These are phyloP conservation scores for Gymnocephalus cernua DNA, from an alignment of 2,113 vertebrate species.

Conservation along the genomic window DNA sequence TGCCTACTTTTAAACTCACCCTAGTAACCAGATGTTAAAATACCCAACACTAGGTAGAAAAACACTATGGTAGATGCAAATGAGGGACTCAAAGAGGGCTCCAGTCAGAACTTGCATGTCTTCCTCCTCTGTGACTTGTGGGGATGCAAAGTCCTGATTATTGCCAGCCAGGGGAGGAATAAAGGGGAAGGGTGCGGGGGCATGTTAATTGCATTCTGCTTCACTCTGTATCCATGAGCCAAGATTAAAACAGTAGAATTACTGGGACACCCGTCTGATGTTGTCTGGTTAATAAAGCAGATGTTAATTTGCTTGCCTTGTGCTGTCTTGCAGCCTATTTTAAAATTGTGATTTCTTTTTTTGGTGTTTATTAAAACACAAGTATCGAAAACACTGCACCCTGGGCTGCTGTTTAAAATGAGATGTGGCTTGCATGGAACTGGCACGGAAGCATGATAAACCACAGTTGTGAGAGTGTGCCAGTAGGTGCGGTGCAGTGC, in stretches of 20 bases:
- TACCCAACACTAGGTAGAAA: not conserved
- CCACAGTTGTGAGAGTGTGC: conserved; percentile 24
- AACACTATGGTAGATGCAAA: conserved; percentile 11
- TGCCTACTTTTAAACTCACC: conserved; percentile 18
- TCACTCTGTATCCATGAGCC: conserved; percentile 21
- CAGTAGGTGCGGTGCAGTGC: conserved; percentile 27
- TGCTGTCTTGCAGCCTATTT: not conserved
- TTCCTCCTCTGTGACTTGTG: conserved; percentile 36
- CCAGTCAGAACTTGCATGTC: conserved; percentile 24
- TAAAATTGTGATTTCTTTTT: not conserved
- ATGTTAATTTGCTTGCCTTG: conserved; percentile 29
- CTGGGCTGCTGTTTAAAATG: conserved; percentile 23
- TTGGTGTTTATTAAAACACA: conserved; percentile 1
- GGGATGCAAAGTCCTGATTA: conserved; percentile 48
- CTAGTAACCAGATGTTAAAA: conserved; percentile 14
- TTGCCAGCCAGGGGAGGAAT: conserved; percentile 7
- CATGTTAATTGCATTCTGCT: conserved; percentile 47
- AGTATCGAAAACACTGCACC: conserved; percentile 20
- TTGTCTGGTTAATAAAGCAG: conserved; percentile 36
- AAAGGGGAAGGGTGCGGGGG: not conserved
- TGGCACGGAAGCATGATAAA: conserved; percentile 23
- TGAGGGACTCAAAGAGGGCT: no score
- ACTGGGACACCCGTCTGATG: conserved; percentile 34
- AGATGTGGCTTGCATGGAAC: conserved; percentile 15
- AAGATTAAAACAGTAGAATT: conserved; percentile 34